phyloP scores from a whole-genome alignment of 2,797 vertebrate species.

The Falco novaeseelandiae region DNA sequence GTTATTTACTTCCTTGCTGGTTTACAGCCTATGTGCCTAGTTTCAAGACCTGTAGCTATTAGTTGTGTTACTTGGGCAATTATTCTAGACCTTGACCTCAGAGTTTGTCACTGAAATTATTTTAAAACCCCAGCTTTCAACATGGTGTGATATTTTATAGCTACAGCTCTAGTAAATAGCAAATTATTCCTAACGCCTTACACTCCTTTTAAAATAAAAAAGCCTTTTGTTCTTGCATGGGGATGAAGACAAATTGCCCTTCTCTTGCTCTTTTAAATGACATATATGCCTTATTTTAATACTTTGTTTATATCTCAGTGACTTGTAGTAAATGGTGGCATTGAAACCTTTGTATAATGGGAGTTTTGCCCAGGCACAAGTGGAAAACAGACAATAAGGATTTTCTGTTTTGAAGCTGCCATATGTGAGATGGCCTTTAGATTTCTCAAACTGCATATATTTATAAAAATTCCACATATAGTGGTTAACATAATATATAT shows the following conservation, averaged over 20 bases:
- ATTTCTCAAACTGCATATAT: neutral
- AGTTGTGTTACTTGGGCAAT: neutral
- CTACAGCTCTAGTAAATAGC: neutral
- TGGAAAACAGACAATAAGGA: neutral
- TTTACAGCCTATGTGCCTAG: neutral
- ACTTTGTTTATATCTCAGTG: conserved; percentile 3
- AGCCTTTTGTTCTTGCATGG: neutral
- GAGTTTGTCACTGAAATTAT: neutral
- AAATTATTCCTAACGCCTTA: neutral
- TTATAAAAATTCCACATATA: neutral
- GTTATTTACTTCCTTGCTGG: neutral
- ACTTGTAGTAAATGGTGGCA: conserved; percentile 14
- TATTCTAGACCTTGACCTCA: neutral
- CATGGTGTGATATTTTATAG: neutral
- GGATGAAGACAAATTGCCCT: neutral
- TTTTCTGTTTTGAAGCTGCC: neutral
- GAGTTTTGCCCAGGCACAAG: neutral
- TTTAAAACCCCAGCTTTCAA: neutral
- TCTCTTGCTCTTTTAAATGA: neutral
- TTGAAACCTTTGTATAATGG: neutral
- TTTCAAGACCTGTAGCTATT: neutral
- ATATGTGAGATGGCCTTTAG: neutral
- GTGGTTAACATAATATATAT: neutral
- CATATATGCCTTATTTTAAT: conserved; percentile 8
- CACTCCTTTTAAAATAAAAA: neutral